Base-by-base conservation (phyloP, 2,113 vertebrate genomes). In the Xiphorhynchus elegans region DNA sequence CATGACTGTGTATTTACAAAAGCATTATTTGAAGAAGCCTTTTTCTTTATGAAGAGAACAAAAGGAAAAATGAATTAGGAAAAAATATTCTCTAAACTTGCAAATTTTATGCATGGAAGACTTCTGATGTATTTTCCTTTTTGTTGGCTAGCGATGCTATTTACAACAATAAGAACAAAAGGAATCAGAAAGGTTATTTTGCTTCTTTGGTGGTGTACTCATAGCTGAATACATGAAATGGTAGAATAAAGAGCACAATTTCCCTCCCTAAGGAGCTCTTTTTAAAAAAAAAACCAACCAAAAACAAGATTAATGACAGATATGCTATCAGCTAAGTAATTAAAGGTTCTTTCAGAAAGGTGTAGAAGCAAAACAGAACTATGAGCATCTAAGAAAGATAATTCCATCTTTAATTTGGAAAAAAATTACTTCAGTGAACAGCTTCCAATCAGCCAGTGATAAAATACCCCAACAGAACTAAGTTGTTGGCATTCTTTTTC, bases 261-360 rank as follows among this genome's bases (percentile, higher is more conserved):
- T 90, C n/a, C 16, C 14, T 79, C 58, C 14, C 21, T 42, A 17
- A 31, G 63, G 52, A 75, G 42, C 20, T 78, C 18, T 31, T 8
- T 49, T 70, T 9, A 37, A 37, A 37, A 37, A 37, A 37, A 37
- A 37, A 37, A 37, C 37, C 37, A 37, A 37, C 7, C 37, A 37
- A 37, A 37, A 37, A 7, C 83, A 87, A 87, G 81, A 90, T 93
- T 93, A 89, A 92, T 87, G 86, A 90, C 13, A 75, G 88, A 90
- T 94, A 92, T n/a, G 35, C 17, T 76, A 89, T 95, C 88, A 64
- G 72, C 64, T 76, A 86, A 95, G 59, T 91, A 91, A 93, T 92
- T 93, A 92, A 94, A 86, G 28, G 70, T 92, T 78, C 62, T 76
- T 97, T 95, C 62, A 87, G 74, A 87, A 90, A 70, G 13, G 5